These are phyloP conservation scores for Sesamia inferens DNA, from an alignment of 2,888 invertebrate genomes.

Conservation along the genomic window DNA sequence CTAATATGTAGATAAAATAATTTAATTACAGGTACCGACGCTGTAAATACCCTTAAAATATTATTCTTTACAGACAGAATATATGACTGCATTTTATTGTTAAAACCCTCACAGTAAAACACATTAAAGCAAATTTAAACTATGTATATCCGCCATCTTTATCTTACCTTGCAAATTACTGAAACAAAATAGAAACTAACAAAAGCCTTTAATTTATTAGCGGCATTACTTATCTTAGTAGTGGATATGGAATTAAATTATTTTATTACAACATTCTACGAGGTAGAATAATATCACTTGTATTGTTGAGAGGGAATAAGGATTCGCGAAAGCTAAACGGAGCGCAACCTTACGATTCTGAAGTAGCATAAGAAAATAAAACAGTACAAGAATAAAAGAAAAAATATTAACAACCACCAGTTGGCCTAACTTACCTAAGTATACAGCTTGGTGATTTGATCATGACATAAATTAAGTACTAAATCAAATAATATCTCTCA, in stretches of 20 bases:
- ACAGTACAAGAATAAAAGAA: neutral
- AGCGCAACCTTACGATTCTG: slow-evolving; percentile 16
- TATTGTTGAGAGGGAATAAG: slow-evolving; percentile 33
- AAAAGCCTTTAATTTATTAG: slow-evolving; percentile 77
- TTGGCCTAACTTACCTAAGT: neutral
- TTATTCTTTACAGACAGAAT: neutral
- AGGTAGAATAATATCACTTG: slow-evolving; percentile 51
- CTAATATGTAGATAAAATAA: no score
- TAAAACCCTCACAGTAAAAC: slow-evolving; percentile 20
- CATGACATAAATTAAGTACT: no score
- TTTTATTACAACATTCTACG: slow-evolving; percentile 49
- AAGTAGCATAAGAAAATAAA: neutral
- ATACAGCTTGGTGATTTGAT: neutral
- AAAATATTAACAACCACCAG: no score
- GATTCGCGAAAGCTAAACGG: slow-evolving; percentile 19
- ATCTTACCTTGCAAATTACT: slow-evolving; percentile 69
- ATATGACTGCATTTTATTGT: neutral
- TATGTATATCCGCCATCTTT: slow-evolving; percentile 60
- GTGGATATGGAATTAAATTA: slow-evolving; percentile 70
- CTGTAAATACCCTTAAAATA: neutral
- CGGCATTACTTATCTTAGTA: slow-evolving; percentile 74
- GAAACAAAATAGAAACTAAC: slow-evolving; percentile 76
- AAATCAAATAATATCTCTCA: no score
- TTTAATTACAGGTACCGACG: neutral
- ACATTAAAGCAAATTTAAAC: slow-evolving; percentile 45